phyloP scores from a whole-genome alignment of 2,888 invertebrate genomes.

The Agrotis exclamationis region DNA sequence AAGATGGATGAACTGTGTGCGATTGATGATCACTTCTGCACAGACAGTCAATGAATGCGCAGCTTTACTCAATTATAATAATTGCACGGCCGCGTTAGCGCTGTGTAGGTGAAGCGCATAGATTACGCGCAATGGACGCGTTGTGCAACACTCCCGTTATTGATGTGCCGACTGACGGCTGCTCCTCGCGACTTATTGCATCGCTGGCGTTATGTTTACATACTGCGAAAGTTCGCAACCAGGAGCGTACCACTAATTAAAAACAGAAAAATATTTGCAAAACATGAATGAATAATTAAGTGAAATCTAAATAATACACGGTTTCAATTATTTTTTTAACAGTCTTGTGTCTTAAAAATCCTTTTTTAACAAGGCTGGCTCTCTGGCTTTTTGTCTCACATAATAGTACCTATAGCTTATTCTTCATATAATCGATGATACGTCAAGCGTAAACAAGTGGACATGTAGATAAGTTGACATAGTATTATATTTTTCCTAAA shows the following conservation, averaged over 20 bases:
- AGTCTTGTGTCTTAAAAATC: background rate
- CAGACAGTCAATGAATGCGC: slow-evolving; percentile 24
- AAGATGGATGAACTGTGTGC: background rate
- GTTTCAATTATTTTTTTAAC: background rate
- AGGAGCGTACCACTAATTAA: slow-evolving; percentile 8
- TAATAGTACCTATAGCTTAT: no score
- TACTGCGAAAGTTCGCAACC: slow-evolving; percentile 26
- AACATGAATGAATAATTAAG: no score
- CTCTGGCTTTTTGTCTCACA: no score
- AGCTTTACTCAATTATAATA: slow-evolving; percentile 61
- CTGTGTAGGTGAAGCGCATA: slow-evolving; percentile 57
- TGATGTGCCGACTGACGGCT: slow-evolving; percentile 60
- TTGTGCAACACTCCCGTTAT: slow-evolving; percentile 54
- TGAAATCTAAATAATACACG: background rate
- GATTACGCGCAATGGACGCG: slow-evolving; percentile 60
- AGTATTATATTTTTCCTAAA: no score
- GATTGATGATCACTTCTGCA: background rate
- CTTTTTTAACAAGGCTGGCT: no score
- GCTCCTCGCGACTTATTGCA: slow-evolving; percentile 56
- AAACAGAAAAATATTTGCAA: no score
- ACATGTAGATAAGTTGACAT: no score
- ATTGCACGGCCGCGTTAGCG: slow-evolving; percentile 43
- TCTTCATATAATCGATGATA: no score
- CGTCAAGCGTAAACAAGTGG: no score
- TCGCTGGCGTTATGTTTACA: slow-evolving; percentile 38